Conservation (phyloP, 2,797 vertebrate species). For the Eospalax fontanierii region DNA sequence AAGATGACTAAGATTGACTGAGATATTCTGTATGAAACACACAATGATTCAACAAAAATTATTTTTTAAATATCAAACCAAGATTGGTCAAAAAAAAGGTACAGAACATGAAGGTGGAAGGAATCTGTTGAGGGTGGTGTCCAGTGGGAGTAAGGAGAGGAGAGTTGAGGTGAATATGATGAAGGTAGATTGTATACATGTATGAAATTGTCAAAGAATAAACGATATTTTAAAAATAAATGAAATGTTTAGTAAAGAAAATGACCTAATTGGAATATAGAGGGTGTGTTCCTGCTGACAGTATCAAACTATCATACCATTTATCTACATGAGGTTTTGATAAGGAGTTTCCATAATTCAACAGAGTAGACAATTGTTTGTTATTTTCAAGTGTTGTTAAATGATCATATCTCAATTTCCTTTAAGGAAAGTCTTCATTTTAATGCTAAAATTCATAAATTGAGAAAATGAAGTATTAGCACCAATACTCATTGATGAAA, state of each 20-base stretch:
- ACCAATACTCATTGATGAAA: constrained; percentile 30
- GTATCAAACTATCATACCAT: constrained; percentile 56
- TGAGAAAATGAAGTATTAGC: neutral
- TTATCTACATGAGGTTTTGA: constrained; percentile 35
- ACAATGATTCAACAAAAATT: too few relatives aligned
- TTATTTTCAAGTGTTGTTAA: constrained; percentile 40
- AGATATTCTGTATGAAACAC: too few relatives aligned
- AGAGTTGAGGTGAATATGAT: neutral
- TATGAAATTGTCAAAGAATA: neutral
- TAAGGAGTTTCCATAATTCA: neutral
- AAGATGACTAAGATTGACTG: too few relatives aligned
- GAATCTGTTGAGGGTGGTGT: neutral
- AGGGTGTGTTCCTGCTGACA: neutral
- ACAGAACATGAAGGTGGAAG: neutral
- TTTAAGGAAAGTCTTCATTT: constrained; percentile 35
- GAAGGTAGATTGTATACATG: neutral
- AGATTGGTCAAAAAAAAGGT: neutral
- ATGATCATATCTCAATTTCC: constrained; percentile 47
- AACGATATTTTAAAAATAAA: neutral
- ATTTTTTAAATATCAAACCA: too few relatives aligned
- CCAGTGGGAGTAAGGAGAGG: neutral
- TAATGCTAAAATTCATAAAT: constrained; percentile 32
- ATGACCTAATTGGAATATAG: neutral
- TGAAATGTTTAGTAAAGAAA: constrained; percentile 11
- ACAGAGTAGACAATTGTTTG: constrained; percentile 28